Evolutionary conservation across 2,888 invertebrate species (phyloP), one percentile per base, ranked within the genome.

Genomic region (Nemotelus pantherinus): DNA sequence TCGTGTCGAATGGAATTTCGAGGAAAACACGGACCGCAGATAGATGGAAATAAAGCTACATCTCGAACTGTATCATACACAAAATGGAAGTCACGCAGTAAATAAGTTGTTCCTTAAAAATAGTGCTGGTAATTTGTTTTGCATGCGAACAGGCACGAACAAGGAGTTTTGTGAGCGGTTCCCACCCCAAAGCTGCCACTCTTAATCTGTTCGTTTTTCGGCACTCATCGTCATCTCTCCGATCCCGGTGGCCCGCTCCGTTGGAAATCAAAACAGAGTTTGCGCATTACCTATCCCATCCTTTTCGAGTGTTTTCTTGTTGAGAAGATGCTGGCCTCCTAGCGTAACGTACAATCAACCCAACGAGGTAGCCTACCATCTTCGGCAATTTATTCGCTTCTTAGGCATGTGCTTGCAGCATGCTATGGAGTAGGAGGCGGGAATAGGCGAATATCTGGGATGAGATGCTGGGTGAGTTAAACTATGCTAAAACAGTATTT

Each of bases 401-500:
- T 50, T 55, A 70, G 55, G 43, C 70, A 70, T 70, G 6, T 50
- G 50, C 53, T 70, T 70, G 2, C 43, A 50, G 47, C 7, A 65
- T 45, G 65, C 10, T 43, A 65, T 65, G 65, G 65, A 45, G 45
- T 44, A n/a, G 47, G 65, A 41, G n/a, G 45, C 47, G n/a, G 25
- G 10, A 39, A 47, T 65, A 65, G 65, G 65, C 65, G 65, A 65
- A 65, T 45, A 47, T 47, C 44, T 44, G 65, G 65, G 47, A 65
- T 44, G 47, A 45, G 65, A 10, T 6, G 67, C 25, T 50, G 43
- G 3, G 70, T 55, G 70, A 55, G 47, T 74, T 74, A 74, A 74
- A 74, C 74, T 74, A 74, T 74, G 60, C 50, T 74, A 74, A 74
- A 74, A 48, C 60, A 63, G 47, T 63, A 60, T 74, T 74, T 74